phyloP scores from a whole-genome alignment of 2,888 invertebrate genomes.

The Mimachlamys varia region DNA sequence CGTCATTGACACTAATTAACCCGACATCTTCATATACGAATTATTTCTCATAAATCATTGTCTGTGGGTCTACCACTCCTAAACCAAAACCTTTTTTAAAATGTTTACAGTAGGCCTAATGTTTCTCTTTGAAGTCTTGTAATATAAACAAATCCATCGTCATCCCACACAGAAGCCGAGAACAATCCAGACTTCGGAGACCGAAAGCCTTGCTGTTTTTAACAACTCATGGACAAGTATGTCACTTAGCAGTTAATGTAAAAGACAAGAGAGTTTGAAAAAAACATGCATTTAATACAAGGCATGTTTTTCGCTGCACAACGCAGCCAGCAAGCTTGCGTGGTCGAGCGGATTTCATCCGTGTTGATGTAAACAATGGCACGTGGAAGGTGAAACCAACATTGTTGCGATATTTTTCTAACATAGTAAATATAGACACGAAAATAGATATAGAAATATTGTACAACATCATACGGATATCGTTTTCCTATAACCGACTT shows the following conservation, averaged over 20 bases:
- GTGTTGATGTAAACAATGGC: slow-evolving; percentile 31
- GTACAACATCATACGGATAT: not conserved
- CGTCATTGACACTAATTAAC: too few relatives aligned
- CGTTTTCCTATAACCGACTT: not conserved
- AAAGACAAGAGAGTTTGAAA: not conserved
- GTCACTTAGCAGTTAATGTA: not conserved
- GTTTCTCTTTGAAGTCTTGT: too few relatives aligned
- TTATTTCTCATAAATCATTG: too few relatives aligned
- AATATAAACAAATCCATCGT: too few relatives aligned
- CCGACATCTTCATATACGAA: too few relatives aligned
- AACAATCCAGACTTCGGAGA: too few relatives aligned
- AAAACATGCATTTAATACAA: not conserved
- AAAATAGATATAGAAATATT: not conserved
- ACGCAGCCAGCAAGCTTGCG: not conserved
- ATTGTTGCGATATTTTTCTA: not conserved
- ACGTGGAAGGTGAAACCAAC: slow-evolving; percentile 29
- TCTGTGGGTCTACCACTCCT: too few relatives aligned
- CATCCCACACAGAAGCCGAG: too few relatives aligned
- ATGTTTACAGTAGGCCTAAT: too few relatives aligned
- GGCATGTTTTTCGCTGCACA: not conserved
- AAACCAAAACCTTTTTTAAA: too few relatives aligned
- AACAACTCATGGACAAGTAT: not conserved
- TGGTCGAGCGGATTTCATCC: not conserved
- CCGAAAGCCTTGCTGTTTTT: too few relatives aligned
- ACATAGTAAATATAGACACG: not conserved